Conservation (phyloP, 2,888 invertebrate genomes). For the Eulithis prunata region DNA sequence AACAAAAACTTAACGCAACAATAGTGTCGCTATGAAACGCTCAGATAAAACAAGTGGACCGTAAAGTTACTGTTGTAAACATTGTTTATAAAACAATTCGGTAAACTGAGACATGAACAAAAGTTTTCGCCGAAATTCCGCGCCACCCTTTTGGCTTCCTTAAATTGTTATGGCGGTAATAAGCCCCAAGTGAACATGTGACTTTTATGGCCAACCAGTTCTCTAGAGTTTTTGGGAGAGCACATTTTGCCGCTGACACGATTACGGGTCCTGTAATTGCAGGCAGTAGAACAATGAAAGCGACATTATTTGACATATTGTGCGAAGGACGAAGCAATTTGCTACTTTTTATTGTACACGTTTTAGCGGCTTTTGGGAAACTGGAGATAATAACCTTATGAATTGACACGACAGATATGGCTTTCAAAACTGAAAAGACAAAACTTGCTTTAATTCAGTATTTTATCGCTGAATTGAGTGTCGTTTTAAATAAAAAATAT, state of each 20-base stretch:
- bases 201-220: slow-evolving; percentile 78
- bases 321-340: slow-evolving; percentile 37
- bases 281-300: slow-evolving; percentile 59
- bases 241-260: slow-evolving; percentile 72
- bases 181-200: slow-evolving; percentile 78
- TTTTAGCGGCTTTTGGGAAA: slow-evolving; percentile 28
- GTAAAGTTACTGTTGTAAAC: slow-evolving; percentile 80
- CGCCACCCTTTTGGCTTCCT: slow-evolving; percentile 81
- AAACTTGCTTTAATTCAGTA: slow-evolving; percentile 3
- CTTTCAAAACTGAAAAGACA: slow-evolving; percentile 11
- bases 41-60: slow-evolving; percentile 76
- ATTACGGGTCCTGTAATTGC: slow-evolving; percentile 62
- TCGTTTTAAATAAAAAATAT: background rate
- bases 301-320: slow-evolving; percentile 58
- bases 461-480: background rate
- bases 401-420: slow-evolving; percentile 21
- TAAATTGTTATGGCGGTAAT: slow-evolving; percentile 82
- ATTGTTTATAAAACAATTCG: slow-evolving; percentile 82
- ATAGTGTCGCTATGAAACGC: slow-evolving; percentile 69
- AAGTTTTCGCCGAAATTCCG: slow-evolving; percentile 77
- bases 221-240: slow-evolving; percentile 71
- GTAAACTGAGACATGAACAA: slow-evolving; percentile 72
- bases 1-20: slow-evolving; percentile 63
- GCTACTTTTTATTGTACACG: slow-evolving; percentile 36
- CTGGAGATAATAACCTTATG: slow-evolving; percentile 29